Percentiles rank a stretch among this genome's conserved stretches.
Conservation (phyloP, 2,888 invertebrate species). For the Stenodera caucasica region DNA sequence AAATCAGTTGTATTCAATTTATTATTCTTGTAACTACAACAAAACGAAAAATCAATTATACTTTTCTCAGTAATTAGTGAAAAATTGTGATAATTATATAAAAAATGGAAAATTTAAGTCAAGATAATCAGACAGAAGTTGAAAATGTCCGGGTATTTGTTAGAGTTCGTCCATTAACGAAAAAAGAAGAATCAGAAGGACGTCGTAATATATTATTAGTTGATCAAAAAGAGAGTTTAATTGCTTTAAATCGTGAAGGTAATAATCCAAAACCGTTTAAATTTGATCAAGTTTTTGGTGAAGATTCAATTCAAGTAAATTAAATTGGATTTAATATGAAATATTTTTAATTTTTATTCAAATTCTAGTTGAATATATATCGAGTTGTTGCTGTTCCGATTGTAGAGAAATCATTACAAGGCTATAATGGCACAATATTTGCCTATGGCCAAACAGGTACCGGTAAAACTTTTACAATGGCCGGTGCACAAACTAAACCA, state of each 20-base stretch:
- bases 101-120: constrained; percentile 33
- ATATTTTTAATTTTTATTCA: not conserved
- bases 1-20: too few species aligned
- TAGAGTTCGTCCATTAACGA: constrained; percentile 89
- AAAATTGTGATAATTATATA: not conserved
- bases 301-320: constrained; percentile 78
- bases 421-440: constrained; percentile 94
- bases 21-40: not conserved
- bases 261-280: constrained; percentile 80
- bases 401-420: constrained; percentile 93
- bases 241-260: constrained; percentile 76
- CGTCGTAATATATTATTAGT: constrained; percentile 75
- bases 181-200: constrained; percentile 75
- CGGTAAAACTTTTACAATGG: constrained; percentile 99
- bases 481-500: constrained; percentile 83
- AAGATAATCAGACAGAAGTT: constrained; percentile 40
- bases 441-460: constrained; percentile 95
- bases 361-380: constrained; percentile 83
- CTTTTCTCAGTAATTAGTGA: not conserved
- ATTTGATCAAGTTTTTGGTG: constrained; percentile 93
- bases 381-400: constrained; percentile 95
- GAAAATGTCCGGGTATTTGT: constrained; percentile 98
- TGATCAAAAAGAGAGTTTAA: constrained; percentile 74
- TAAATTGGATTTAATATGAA: not conserved
- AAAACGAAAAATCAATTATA: not conserved